phyloP scores from a whole-genome alignment of 2,113 vertebrate species.

The rat (Rattus norvegicus) region DNA sequence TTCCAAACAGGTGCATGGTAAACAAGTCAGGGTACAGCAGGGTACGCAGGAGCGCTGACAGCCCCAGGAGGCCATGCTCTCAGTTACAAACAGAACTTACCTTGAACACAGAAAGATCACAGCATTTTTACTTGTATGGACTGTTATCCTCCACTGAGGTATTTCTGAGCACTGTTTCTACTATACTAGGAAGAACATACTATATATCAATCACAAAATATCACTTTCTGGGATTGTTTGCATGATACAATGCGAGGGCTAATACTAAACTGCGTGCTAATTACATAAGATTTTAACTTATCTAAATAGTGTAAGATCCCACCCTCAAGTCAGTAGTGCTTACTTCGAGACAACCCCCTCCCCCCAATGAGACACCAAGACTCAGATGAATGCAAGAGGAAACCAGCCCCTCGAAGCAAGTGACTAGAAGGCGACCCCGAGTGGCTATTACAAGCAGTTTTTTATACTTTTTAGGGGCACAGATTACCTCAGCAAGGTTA shows the following conservation, averaged over 20 bases:
- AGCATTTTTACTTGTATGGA: background rate
- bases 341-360: too few species aligned
- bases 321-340: too few species aligned
- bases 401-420: too few species aligned
- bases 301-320: background rate
- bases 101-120: background rate
- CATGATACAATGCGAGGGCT: background rate
- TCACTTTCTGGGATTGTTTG: background rate
- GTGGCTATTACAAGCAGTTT: background rate
- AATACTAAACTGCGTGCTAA: background rate
- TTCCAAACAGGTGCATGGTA: background rate
- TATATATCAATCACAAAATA: background rate
- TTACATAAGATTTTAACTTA: background rate
- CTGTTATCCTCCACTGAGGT: background rate
- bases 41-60: background rate
- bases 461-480: too few species aligned
- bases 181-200: background rate
- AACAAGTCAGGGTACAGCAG: background rate
- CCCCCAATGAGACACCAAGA: too few species aligned
- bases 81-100: background rate
- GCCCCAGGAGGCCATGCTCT: background rate
- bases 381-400: too few species aligned
- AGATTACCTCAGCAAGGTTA: too few species aligned
- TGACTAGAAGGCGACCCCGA: too few species aligned
- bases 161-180: background rate